These are phyloP conservation scores for Stegastes partitus DNA, from an alignment of 2,113 vertebrate species.

Conservation along the genomic window DNA sequence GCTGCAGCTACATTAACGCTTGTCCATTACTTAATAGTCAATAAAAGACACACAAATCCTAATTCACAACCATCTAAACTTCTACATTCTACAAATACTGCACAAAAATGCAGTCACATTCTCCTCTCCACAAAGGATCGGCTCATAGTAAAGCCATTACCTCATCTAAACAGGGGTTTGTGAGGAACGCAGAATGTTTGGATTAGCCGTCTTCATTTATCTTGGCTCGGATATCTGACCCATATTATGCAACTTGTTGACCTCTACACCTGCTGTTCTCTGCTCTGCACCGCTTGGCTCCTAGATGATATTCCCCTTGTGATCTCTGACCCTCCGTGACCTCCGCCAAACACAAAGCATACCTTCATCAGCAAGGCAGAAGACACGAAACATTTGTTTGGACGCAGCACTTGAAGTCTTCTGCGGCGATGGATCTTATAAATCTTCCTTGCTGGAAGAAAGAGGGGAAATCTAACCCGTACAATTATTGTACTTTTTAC, in stretches of 20 bases:
- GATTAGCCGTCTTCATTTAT: constrained; percentile 26
- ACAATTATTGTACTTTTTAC: too few species aligned
- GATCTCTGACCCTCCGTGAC: constrained; percentile 14
- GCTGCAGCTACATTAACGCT: constrained; percentile 18
- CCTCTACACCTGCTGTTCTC: constrained; percentile 50
- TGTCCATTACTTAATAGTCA: neutral
- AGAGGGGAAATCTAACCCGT: too few species aligned
- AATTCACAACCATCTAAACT: constrained; percentile 3
- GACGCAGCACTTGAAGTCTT: neutral
- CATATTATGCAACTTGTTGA: constrained; percentile 60
- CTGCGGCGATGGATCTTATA: neutral
- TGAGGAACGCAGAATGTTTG: constrained; percentile 34
- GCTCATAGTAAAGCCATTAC: constrained; percentile 4
- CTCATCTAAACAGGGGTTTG: constrained; percentile 29
- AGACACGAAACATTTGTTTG: neutral
- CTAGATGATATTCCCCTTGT: neutral
- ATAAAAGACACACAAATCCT: constrained; percentile 32
- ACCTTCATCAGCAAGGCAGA: neutral
- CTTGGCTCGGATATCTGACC: constrained; percentile 43
- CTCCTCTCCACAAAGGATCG: constrained; percentile 1
- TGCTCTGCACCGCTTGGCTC: constrained; percentile 28
- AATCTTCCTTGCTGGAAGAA: too few species aligned
- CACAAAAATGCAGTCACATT: constrained; percentile 2
- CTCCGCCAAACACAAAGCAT: neutral
- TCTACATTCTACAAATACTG: constrained; percentile 8